Conservation (phyloP, 1,140 invertebrate species). For the Drosophila mauritiana region DNA sequence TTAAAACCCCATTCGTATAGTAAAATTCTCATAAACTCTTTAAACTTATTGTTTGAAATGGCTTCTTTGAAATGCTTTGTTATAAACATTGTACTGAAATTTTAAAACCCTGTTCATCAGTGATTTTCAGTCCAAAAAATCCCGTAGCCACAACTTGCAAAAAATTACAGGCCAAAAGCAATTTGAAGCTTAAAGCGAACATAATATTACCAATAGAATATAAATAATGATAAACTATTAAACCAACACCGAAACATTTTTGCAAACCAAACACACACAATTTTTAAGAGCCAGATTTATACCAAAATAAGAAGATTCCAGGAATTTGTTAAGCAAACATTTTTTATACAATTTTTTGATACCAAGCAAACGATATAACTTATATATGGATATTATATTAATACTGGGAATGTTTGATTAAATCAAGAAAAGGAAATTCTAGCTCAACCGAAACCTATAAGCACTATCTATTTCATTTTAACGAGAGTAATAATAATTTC, state of each 20-base stretch:
- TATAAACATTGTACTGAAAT: too few relatives aligned
- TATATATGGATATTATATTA: slow-evolving; percentile 59
- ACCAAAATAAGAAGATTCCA: slow-evolving; percentile 41
- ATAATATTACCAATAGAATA: slow-evolving; percentile 26
- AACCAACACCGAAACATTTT: slow-evolving; percentile 48
- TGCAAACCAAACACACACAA: slow-evolving; percentile 53
- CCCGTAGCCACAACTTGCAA: slow-evolving; percentile 11
- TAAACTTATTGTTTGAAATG: neutral
- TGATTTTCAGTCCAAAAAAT: slow-evolving; percentile 13
- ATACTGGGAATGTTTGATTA: slow-evolving; percentile 39
- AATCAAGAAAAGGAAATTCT: slow-evolving; percentile 23
- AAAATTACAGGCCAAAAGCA: slow-evolving; percentile 51
- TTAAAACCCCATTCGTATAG: too few relatives aligned
- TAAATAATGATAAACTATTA: slow-evolving; percentile 25
- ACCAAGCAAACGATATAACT: slow-evolving; percentile 66
- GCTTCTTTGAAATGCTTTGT: too few relatives aligned
- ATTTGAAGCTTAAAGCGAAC: slow-evolving; percentile 33
- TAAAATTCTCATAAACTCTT: neutral
- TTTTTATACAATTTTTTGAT: slow-evolving; percentile 82
- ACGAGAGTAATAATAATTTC: slow-evolving; percentile 4
- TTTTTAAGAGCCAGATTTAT: slow-evolving; percentile 73
- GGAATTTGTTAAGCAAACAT: slow-evolving; percentile 74
- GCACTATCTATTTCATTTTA: neutral
- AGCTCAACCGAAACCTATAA: slow-evolving; percentile 20
- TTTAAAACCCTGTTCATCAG: neutral